Conservation (phyloP, 2,888 invertebrate genomes). For the Gymnosoma rotundatum region DNA sequence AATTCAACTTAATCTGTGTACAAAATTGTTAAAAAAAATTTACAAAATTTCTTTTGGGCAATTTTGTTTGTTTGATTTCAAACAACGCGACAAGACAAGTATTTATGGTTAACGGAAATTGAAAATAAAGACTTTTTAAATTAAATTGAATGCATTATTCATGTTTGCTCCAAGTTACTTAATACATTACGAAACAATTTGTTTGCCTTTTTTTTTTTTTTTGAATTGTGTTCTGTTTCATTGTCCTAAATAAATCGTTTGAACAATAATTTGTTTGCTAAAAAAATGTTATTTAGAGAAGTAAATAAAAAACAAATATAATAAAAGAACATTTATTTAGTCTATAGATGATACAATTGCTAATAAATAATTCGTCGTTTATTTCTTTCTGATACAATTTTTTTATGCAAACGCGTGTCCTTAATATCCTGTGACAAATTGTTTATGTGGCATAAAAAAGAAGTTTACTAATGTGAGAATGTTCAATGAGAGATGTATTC, state of each 20-base stretch:
- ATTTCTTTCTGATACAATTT: conserved; percentile 43
- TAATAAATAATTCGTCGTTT: conserved; percentile 63
- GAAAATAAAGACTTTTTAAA: conserved; percentile 62
- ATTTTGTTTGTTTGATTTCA: neutral
- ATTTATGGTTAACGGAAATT: conserved; percentile 68
- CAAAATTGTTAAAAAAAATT: neutral
- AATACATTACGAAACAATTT: neutral
- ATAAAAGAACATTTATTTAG: conserved; percentile 16
- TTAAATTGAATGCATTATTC: conserved; percentile 34
- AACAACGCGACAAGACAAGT: conserved; percentile 23
- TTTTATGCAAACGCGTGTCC: conserved; percentile 67
- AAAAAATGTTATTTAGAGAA: conserved; percentile 36
- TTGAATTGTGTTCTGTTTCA: neutral
- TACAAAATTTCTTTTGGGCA: neutral
- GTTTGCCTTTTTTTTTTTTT: neutral
- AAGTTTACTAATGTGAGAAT: conserved; percentile 46
- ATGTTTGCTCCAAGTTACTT: conserved; percentile 16
- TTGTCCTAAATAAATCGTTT: conserved; percentile 67
- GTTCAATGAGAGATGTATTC: conserved; percentile 12
- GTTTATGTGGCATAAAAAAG: conserved; percentile 67
- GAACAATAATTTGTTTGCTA: conserved; percentile 61
- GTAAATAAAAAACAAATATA: conserved; percentile 24
- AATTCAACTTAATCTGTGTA: conserved; percentile 1
- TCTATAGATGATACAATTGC: conserved; percentile 50
- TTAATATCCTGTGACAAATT: conserved; percentile 71